Conservation (phyloP, 2,888 invertebrate genomes). For the Rhamnusium bicolor region DNA sequence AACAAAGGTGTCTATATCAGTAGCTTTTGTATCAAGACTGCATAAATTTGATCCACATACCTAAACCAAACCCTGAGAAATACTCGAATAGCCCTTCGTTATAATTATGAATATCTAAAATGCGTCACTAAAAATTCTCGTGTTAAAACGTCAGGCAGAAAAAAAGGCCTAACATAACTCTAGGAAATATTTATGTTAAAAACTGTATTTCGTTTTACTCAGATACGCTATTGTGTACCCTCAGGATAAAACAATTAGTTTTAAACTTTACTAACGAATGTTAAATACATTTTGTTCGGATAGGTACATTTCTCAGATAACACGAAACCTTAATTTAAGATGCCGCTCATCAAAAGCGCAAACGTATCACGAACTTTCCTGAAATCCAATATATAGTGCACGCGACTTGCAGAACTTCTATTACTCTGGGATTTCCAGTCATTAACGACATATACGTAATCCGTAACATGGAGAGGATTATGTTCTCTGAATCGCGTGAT, state of each 20-base stretch:
- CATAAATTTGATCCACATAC: no score
- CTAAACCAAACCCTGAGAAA: no score
- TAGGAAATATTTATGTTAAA: no score
- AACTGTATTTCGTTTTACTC: no score
- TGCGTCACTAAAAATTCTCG: no score
- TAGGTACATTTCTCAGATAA: not conserved
- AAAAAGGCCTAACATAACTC: no score
- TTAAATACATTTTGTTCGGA: not conserved
- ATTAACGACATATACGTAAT: not conserved
- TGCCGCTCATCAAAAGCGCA: not conserved
- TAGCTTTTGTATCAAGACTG: no score
- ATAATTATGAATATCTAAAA: no score
- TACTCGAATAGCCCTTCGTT: no score
- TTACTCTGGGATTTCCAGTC: slow-evolving; percentile 1
- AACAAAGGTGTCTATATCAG: no score
- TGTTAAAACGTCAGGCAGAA: no score
- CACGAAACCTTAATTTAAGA: not conserved
- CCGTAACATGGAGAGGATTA: not conserved
- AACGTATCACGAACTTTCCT: not conserved
- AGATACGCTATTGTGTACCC: no score
- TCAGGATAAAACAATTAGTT: not conserved
- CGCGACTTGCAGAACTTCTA: slow-evolving; percentile 11
- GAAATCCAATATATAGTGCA: slow-evolving; percentile 5
- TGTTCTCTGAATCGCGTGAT: not conserved
- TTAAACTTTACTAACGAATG: not conserved